Evolutionary conservation across 2,797 vertebrate genomes (phyloP).

Genomic region (Poeciliopsis infans): DNA sequence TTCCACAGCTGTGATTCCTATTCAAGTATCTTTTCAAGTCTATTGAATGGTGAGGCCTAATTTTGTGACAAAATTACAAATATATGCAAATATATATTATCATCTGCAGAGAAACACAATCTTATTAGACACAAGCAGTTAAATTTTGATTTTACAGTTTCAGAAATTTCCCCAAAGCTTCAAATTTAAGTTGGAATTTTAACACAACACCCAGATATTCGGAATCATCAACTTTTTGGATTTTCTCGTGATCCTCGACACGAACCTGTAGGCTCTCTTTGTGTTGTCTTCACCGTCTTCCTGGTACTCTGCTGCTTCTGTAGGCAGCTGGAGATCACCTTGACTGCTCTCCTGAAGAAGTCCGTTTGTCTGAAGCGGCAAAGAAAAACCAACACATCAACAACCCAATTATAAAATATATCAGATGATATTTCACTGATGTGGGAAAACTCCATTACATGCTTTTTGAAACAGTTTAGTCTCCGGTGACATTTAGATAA

Average conservation of each 20-base stretch:
- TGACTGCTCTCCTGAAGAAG: conserved; percentile 89
- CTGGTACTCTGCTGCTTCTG: conserved; percentile 86
- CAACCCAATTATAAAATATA: neutral
- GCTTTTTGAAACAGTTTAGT: neutral
- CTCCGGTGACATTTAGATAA: neutral
- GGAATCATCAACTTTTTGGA: neutral
- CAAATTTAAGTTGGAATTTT: neutral
- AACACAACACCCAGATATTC: neutral
- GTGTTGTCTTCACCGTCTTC: conserved; percentile 90
- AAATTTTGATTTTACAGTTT: neutral
- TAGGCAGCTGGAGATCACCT: conserved; percentile 86
- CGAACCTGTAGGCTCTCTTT: conserved; percentile 91
- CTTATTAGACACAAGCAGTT: neutral
- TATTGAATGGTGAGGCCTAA: neutral
- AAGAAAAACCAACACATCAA: conserved; percentile 18
- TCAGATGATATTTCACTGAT: neutral
- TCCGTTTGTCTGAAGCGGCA: conserved; percentile 81
- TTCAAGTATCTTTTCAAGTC: neutral
- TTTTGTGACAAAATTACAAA: neutral
- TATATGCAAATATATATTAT: neutral
- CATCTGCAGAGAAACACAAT: neutral
- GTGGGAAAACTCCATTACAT: neutral
- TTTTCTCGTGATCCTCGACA: neutral
- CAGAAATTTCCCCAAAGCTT: neutral
- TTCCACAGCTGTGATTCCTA: neutral